A percentile compares a stretch with the other conserved stretches of the same genome.
phyloP scores from a whole-genome alignment of 2,888 invertebrate genomes.

The Ichneumon xanthorius region DNA sequence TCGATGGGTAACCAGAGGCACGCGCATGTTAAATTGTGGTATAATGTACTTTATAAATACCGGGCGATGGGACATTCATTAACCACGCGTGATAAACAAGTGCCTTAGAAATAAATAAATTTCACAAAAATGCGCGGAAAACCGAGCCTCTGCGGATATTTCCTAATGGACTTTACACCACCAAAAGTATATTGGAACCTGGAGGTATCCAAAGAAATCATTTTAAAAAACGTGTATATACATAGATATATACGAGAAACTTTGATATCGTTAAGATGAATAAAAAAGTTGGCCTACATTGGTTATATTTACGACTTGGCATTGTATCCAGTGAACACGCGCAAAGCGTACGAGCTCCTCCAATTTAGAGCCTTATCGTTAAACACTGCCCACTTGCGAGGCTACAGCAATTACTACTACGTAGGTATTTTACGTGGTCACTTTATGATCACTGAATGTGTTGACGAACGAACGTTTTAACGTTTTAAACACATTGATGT shows the following conservation, averaged over 20 bases:
- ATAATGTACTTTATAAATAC: constrained; percentile 49
- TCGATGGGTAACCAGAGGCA: neutral
- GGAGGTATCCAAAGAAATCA: neutral
- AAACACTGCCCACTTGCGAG: neutral
- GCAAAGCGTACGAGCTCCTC: neutral
- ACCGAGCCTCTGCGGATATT: constrained; percentile 13
- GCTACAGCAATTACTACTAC: neutral
- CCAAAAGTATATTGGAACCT: constrained; percentile 1
- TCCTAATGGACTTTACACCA: constrained; percentile 8
- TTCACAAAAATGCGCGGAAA: constrained; percentile 13
- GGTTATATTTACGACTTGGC: neutral
- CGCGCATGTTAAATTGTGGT: constrained; percentile 27
- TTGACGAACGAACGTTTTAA: constrained; percentile 1
- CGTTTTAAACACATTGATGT: neutral
- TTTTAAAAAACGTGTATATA: constrained; percentile 6
- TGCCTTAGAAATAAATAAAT: constrained; percentile 58
- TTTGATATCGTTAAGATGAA: constrained; percentile 7
- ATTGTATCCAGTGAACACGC: neutral
- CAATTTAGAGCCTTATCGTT: neutral
- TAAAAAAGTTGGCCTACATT: neutral
- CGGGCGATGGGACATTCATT: constrained; percentile 41
- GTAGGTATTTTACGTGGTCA: neutral
- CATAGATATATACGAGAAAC: constrained; percentile 10
- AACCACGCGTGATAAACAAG: constrained; percentile 66
- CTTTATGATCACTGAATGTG: neutral